Conservation (phyloP, 2,113 vertebrate genomes). For the Chitala chitala region DNA sequence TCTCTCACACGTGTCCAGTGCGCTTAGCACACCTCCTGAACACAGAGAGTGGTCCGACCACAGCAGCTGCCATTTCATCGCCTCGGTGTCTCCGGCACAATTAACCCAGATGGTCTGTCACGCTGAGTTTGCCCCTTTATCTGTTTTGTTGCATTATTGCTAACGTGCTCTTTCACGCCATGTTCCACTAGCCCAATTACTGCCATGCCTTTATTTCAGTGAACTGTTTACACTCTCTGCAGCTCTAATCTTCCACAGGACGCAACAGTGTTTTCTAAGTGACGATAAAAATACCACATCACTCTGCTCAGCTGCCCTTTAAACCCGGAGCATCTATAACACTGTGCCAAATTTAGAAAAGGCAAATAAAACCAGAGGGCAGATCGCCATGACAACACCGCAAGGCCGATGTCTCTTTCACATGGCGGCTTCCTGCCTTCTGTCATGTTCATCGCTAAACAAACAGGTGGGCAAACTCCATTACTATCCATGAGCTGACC, state of each 20-base stretch:
- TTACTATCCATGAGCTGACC: too few relatives aligned
- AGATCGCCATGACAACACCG: constrained; percentile 16
- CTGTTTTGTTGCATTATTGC: not conserved
- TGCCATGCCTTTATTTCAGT: not conserved
- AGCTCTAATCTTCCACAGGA: not conserved
- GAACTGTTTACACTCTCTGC: not conserved
- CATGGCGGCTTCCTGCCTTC: not conserved
- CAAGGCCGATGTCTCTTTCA: not conserved
- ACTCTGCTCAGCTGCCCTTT: not conserved
- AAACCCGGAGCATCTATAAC: not conserved
- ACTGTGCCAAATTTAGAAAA: not conserved
- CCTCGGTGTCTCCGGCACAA: not conserved
- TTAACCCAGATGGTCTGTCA: not conserved
- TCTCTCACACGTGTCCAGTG: too few relatives aligned
- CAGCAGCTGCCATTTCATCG: too few relatives aligned
- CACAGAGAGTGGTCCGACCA: too few relatives aligned
- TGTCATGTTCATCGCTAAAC: not conserved
- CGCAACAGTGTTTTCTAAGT: not conserved
- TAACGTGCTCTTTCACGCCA: not conserved
- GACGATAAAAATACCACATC: not conserved
- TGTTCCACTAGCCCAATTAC: not conserved
- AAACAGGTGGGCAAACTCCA: not conserved
- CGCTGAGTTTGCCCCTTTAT: not conserved
- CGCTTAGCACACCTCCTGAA: too few relatives aligned
- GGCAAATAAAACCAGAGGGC: not conserved